These are phyloP conservation scores for Equus quagga DNA, from an alignment of 2,113 vertebrate species.

Conservation along the genomic window DNA sequence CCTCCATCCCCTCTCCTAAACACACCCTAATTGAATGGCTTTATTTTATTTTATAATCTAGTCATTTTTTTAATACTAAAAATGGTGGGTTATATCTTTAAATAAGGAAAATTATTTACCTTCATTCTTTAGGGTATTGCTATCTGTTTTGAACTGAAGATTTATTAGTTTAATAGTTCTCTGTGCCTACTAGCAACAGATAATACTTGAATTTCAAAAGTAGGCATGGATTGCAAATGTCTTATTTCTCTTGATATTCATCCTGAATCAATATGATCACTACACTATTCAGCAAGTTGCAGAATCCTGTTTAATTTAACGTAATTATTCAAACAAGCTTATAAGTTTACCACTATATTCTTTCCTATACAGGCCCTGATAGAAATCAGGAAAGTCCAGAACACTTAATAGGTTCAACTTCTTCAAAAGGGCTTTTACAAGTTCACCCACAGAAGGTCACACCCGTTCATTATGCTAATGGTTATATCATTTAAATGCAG, in stretches of 20 bases:
- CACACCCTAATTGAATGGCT: not conserved
- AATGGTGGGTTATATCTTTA: not conserved
- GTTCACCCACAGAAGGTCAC: not conserved
- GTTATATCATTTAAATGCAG: not conserved
- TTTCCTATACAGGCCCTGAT: not conserved
- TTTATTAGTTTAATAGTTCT: not conserved
- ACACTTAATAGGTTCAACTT: not conserved
- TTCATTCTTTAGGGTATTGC: not conserved
- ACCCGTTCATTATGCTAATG: not conserved
- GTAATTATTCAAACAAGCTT: not conserved
- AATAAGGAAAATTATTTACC: not conserved
- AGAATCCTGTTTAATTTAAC: conserved; percentile 1
- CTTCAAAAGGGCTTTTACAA: not conserved
- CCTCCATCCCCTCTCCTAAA: not conserved
- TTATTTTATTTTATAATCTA: conserved; percentile 28
- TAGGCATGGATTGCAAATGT: not conserved
- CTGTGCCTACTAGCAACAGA: not conserved
- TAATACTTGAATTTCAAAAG: not conserved
- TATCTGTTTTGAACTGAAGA: conserved; percentile 29
- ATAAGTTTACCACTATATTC: not conserved
- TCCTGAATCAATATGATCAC: not conserved
- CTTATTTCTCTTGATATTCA: not conserved
- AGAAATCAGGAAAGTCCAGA: not conserved
- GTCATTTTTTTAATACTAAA: not conserved
- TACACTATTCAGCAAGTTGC: not conserved